phyloP scores from a whole-genome alignment of 2,888 invertebrate genomes.

The Hesperia comma region DNA sequence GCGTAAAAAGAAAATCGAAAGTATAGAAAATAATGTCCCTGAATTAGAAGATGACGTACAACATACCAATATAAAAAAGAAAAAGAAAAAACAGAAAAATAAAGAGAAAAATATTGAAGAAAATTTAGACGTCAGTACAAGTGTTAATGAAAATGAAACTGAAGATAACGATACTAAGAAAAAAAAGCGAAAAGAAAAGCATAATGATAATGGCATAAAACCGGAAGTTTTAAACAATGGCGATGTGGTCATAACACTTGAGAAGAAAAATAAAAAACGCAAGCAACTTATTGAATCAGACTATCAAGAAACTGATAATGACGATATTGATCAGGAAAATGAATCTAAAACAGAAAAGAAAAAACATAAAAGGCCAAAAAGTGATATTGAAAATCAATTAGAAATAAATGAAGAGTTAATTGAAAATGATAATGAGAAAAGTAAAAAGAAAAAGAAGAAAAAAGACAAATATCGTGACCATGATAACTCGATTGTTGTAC shows the following conservation, averaged over 20 bases:
- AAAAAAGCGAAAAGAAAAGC: slow-evolving; percentile 28
- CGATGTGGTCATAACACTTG: background rate
- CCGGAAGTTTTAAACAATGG: background rate
- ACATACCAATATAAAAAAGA: slow-evolving; percentile 30
- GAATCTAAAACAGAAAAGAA: slow-evolving; percentile 38
- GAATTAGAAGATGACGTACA: background rate
- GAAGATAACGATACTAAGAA: slow-evolving; percentile 20
- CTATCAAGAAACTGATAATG: slow-evolving; percentile 20
- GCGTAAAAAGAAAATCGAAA: background rate
- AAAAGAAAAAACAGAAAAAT: slow-evolving; percentile 8
- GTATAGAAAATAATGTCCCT: background rate
- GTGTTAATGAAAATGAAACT: background rate
- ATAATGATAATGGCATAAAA: slow-evolving; percentile 14
- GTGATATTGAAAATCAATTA: background rate
- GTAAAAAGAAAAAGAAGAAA: slow-evolving; percentile 31
- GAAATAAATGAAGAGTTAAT: slow-evolving; percentile 3
- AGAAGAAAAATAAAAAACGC: slow-evolving; percentile 34
- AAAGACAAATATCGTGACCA: background rate
- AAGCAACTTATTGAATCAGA: slow-evolving; percentile 41
- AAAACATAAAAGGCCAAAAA: slow-evolving; percentile 40
- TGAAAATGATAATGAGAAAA: background rate
- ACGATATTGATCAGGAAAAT: slow-evolving; percentile 12
- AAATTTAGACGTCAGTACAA: background rate
- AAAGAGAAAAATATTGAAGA: background rate
- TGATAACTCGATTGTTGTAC: background rate